A percentile compares a stretch with the other conserved stretches of the same genome.
Conservation (phyloP, 1,140 invertebrate species). For the Anadara kagoshimensis region DNA sequence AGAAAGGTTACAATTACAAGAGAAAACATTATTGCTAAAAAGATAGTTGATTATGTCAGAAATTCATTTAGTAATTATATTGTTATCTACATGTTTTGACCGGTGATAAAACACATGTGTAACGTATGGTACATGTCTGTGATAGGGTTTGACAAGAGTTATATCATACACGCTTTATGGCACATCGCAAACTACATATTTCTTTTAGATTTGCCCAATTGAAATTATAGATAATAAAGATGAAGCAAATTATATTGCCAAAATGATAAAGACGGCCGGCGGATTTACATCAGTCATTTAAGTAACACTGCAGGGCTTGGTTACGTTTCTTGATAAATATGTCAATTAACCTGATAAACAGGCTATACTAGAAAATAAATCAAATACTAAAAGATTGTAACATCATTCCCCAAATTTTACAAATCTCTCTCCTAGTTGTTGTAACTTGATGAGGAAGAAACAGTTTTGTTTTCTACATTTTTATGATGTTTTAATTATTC, state of each 20-base stretch:
- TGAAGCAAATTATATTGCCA: slow-evolving; percentile 32
- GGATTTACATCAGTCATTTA: slow-evolving; percentile 26
- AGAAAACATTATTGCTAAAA: no score
- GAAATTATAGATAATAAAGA: slow-evolving; percentile 35
- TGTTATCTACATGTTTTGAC: no score
- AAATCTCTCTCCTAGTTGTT: slow-evolving; percentile 34
- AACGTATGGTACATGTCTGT: slow-evolving; percentile 30
- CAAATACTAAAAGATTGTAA: slow-evolving; percentile 23
- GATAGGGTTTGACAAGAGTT: slow-evolving; percentile 32
- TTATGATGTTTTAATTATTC: no score
- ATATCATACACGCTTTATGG: slow-evolving; percentile 36
- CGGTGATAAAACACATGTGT: no score
- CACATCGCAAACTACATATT: slow-evolving; percentile 27
- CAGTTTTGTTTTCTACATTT: no score
- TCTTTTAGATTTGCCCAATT: slow-evolving; percentile 26
- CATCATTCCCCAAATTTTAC: slow-evolving; percentile 35
- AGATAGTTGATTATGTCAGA: no score
- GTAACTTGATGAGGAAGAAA: not conserved
- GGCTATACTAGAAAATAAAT: slow-evolving; percentile 36
- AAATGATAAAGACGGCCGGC: slow-evolving; percentile 28
- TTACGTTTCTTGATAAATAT: slow-evolving; percentile 34
- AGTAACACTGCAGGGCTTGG: slow-evolving; percentile 34
- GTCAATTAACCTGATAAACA: slow-evolving; percentile 42
- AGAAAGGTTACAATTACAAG: no score
- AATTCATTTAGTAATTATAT: no score